Conservation (phyloP, 2,888 invertebrate species). For the Hedya salicella region DNA sequence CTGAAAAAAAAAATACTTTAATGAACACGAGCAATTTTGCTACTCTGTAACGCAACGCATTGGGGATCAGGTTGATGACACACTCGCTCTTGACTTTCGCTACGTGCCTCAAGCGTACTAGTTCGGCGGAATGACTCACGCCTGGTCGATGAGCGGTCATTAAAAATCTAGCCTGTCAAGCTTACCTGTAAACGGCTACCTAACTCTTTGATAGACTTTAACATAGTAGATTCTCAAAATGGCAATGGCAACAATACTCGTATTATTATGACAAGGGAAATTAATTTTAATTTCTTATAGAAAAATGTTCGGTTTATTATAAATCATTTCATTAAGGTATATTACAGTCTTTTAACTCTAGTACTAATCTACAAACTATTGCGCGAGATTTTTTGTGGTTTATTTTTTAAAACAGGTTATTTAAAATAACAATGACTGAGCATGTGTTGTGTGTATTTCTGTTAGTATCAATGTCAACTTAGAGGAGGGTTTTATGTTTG, state of each 20-base stretch:
- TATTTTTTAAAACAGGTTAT: too few relatives aligned
- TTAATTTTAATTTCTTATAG: too few relatives aligned
- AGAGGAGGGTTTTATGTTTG: constrained; percentile 34
- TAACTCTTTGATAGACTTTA: too few relatives aligned
- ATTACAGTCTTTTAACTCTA: too few relatives aligned
- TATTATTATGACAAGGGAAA: too few relatives aligned
- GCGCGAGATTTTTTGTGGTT: too few relatives aligned
- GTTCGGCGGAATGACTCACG: constrained; percentile 36
- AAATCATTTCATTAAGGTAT: too few relatives aligned
- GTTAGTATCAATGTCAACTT: constrained; percentile 23
- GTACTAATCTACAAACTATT: too few relatives aligned
- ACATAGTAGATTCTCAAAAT: too few relatives aligned
- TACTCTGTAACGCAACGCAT: constrained; percentile 34
- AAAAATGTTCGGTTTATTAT: too few relatives aligned
- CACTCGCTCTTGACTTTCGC: constrained; percentile 44
- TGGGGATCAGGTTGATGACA: constrained; percentile 42
- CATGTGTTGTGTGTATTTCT: constrained; percentile 27
- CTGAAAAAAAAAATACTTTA: too few relatives aligned
- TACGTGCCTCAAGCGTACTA: constrained; percentile 32
- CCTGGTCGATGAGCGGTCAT: constrained; percentile 18
- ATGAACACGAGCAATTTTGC: background rate
- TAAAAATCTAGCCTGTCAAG: constrained; percentile 12
- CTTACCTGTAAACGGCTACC: background rate
- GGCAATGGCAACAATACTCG: too few relatives aligned
- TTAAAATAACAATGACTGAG: constrained; percentile 1